Evolutionary conservation across 2,888 invertebrate species (phyloP).

Genomic region (Buathra laborator): DNA sequence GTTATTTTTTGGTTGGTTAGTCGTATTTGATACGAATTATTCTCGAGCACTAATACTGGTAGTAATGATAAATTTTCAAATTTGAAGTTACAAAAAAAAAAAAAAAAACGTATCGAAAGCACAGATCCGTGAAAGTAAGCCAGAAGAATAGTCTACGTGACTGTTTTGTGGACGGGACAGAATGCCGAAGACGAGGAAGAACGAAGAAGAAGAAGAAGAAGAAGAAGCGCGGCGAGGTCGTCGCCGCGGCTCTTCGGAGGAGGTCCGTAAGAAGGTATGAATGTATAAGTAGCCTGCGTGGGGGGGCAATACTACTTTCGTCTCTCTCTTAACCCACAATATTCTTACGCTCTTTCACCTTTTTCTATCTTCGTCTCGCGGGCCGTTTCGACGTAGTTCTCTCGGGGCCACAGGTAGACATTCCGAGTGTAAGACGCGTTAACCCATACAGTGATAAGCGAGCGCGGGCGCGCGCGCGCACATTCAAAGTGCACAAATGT

Average conservation of each 20-base stretch:
- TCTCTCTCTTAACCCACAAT: conserved; percentile 57
- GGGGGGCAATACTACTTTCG: conserved; percentile 63
- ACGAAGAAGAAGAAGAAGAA: conserved; percentile 64
- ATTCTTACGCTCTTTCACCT: conserved; percentile 51
- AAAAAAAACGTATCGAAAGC: not conserved
- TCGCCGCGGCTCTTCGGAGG: conserved; percentile 68
- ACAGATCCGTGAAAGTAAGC: conserved; percentile 49
- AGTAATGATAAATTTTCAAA: not conserved
- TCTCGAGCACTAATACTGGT: too few relatives aligned
- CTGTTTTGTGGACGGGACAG: conserved; percentile 54
- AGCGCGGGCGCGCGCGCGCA: conserved; percentile 34
- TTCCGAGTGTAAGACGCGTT: conserved; percentile 63
- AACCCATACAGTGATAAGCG: conserved; percentile 55
- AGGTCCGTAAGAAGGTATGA: conserved; percentile 72
- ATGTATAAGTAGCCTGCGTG: conserved; percentile 75
- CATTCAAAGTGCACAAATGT: conserved; percentile 41
- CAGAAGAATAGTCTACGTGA: conserved; percentile 63
- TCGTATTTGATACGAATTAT: too few relatives aligned
- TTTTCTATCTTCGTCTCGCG: conserved; percentile 39
- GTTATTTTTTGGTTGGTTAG: not conserved
- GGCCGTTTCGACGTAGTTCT: conserved; percentile 59
- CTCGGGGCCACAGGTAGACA: conserved; percentile 67
- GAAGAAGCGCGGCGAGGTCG: conserved; percentile 67
- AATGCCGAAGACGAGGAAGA: conserved; percentile 56
- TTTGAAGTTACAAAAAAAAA: not conserved